phyloP scores from a whole-genome alignment of 2,797 vertebrate species.

The Spheniscus humboldti region DNA sequence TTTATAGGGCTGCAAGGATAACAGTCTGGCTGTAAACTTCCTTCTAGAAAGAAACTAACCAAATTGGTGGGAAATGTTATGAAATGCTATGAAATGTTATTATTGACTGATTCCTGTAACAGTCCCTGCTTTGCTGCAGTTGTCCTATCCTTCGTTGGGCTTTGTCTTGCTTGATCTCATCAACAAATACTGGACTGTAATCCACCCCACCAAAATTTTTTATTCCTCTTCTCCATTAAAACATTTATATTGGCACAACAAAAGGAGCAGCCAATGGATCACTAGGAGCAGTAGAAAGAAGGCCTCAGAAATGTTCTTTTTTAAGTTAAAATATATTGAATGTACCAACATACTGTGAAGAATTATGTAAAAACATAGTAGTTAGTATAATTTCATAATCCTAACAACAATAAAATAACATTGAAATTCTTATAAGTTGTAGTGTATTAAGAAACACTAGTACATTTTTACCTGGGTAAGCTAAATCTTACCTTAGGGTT shows the following conservation, averaged over 20 bases:
- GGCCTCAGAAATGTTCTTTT: background rate
- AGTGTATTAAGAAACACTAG: background rate
- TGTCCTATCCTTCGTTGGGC: background rate
- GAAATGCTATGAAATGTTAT: background rate
- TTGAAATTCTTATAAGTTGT: background rate
- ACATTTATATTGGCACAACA: background rate
- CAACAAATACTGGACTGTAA: background rate
- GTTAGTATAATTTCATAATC: background rate
- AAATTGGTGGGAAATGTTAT: background rate
- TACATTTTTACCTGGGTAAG: accelerated
- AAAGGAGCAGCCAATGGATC: background rate
- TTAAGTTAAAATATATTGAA: background rate
- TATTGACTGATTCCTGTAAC: background rate
- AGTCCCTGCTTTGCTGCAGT: background rate
- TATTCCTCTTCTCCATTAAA: background rate
- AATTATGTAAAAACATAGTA: background rate
- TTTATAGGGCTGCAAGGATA: background rate
- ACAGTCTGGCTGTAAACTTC: background rate
- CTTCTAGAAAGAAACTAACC: background rate
- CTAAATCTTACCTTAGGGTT: background rate
- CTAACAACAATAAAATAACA: background rate
- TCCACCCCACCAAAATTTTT: accelerated
- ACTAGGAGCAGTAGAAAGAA: background rate
- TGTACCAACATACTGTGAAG: background rate
- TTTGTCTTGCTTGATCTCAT: background rate